Evolutionary conservation across 2,888 invertebrate species (phyloP).

Genomic region (Tenthredo amoena): DNA sequence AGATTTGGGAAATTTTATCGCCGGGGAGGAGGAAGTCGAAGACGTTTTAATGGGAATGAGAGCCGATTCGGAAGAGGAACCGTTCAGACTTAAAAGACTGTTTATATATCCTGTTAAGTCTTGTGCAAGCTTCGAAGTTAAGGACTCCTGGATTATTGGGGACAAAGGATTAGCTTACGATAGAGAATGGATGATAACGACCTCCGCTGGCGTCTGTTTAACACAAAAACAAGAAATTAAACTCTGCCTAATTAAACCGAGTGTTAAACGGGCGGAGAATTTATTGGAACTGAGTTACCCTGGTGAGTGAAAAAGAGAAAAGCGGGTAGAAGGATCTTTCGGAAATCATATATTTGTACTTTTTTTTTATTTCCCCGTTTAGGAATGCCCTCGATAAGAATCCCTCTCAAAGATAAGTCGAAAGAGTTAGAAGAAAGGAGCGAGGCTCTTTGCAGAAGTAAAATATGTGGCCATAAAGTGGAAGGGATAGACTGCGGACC

Average conservation of each 20-base stretch:
- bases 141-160: conserved; percentile 86
- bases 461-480: conserved; percentile 91
- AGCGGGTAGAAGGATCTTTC: background rate
- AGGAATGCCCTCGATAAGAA: conserved; percentile 80
- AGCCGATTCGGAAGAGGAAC: conserved; percentile 55
- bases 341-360: background rate
- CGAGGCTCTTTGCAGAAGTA: conserved; percentile 85
- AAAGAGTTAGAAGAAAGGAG: conserved; percentile 65
- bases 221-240: conserved; percentile 92
- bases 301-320: conserved; percentile 75
- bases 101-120: conserved; percentile 95
- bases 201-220: conserved; percentile 88
- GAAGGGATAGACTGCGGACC: conserved; percentile 92
- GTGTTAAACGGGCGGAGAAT: conserved; percentile 82
- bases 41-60: background rate
- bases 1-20: background rate
- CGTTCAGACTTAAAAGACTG: conserved; percentile 77
- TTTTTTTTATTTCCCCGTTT: conserved; percentile 59
- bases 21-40: background rate
- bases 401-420: conserved; percentile 79
- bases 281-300: conserved; percentile 82
- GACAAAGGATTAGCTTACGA: conserved; percentile 91
- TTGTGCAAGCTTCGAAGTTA: conserved; percentile 88
- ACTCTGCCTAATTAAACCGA: conserved; percentile 89
- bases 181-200: conserved; percentile 96